Evolutionary conservation across 2,113 vertebrate species (phyloP), one percentile per base, ranked within the genome.

Genomic region (Macheiramphus alcinus): DNA sequence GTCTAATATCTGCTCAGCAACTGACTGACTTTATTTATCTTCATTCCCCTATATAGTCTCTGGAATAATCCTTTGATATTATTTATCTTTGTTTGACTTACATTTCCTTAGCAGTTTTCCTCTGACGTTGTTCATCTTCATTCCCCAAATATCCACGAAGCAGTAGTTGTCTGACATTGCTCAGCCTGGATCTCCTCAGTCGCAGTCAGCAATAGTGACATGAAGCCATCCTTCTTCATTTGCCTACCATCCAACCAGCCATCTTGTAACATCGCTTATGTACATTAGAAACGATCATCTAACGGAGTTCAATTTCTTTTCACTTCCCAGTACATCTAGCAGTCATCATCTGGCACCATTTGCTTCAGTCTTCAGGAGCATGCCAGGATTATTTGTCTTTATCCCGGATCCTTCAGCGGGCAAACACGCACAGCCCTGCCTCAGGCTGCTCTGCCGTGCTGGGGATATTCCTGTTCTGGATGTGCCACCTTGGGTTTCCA

Each of bases 11-110:
- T 71, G 80, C 43, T 96, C 76, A 67, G 88, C 67, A 76, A 59
- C 48, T 47, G 74, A 45, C 94, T 86, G 53, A 58, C 82, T 85
- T 83, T 87, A 94, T 98, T 89, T 71, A 80, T 97, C 97, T 95
- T 96, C 80, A 78, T 98, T 92, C 81, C 59, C 36, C 55, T 53
- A 27, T 52, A n/a, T n/a, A 70, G 88, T 80, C 85, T 85, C 73
- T 58, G 62, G 73, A 94, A 91, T 81, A 87, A 78, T 88, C 59
- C 66, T 84, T 62, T 74, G 70, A 89, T 83, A 67, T 94, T 97
- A 97, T 98, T 97, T 80, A 89, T 98, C 97, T 98, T 97, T 93
- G 68, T 97, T 97, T 92, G 90, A 62, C 94, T 95, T 89, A 42
- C 72, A 94, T 96, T 97, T 97, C 73, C 89, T 94, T 52, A 52